Conservation (phyloP, 2,888 invertebrate species). For the Acrocyrtus sp. region DNA sequence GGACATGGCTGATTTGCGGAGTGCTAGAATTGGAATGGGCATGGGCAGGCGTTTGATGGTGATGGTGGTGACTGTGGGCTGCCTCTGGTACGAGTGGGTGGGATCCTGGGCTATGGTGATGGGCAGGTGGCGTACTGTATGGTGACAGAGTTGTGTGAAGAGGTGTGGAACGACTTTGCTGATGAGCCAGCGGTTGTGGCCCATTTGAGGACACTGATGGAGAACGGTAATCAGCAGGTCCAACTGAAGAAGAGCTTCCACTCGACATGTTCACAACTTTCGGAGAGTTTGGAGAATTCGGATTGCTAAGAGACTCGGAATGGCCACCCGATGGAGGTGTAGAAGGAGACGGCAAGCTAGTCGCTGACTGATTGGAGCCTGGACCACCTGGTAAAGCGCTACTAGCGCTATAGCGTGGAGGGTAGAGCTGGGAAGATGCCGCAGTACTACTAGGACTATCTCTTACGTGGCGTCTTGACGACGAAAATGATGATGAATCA, state of each 20-base stretch:
- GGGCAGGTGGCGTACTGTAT: slow-evolving; percentile 15
- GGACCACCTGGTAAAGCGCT: slow-evolving; percentile 52
- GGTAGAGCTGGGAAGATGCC: slow-evolving; percentile 46
- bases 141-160: slow-evolving; percentile 29
- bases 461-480: too few relatives aligned
- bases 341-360: slow-evolving; percentile 43
- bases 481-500: slow-evolving; percentile 68
- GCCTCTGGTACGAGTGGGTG: not conserved
- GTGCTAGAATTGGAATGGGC: slow-evolving; percentile 48
- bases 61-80: slow-evolving; percentile 33
- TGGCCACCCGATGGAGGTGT: slow-evolving; percentile 41
- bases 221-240: slow-evolving; percentile 43
- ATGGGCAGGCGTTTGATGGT: slow-evolving; percentile 39
- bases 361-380: slow-evolving; percentile 29
- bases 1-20: slow-evolving; percentile 39
- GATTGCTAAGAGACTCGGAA: slow-evolving; percentile 48
- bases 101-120: slow-evolving; percentile 26
- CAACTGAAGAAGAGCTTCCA: slow-evolving; percentile 3
- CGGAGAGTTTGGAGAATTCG: slow-evolving; percentile 48
- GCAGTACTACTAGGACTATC: too few relatives aligned
- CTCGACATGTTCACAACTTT: slow-evolving; percentile 44
- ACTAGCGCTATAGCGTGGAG: slow-evolving; percentile 53
- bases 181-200: slow-evolving; percentile 38
- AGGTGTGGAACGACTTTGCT: slow-evolving; percentile 26
- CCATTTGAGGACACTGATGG: slow-evolving; percentile 25